Evolutionary conservation across 2,888 invertebrate genomes (phyloP), one percentile per base, ranked within the genome.

Genomic region (Philhelius pedissequus): DNA sequence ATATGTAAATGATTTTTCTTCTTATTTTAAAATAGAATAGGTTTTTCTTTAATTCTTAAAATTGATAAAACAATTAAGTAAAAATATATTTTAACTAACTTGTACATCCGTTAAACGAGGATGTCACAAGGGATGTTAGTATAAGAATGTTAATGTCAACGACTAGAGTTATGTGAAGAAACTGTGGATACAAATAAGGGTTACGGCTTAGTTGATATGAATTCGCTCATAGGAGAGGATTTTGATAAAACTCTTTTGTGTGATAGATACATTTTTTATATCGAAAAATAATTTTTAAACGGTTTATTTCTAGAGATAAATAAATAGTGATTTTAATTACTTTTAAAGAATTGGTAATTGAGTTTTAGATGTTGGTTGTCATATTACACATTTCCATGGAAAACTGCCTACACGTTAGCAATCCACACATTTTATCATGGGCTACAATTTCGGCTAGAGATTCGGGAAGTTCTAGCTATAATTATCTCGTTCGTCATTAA

Each of bases 111-210:
- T 52, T 64, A 79, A 62, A 79, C 69, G 74, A 48, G 79, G 48
- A 79, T 69, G 83, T 74, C 69, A 79, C 74, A 83, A 64, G 58
- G 52, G 62, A 66, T 75, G 79, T 68, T 62, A 79, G 83, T 79
- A 70, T 70, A 70, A 83, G 83, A 83, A 83, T 83, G 79, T 83
- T 70, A 71, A 70, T 78, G 84, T 84, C 80, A 84, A 75, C 64
- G 66, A 71, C 50, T 76, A 68, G 35, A 71, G 84, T 84, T 80
- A 84, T 84, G 84, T 84, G 76, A 76, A 84, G 70, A 70, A 76
- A 60, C 43, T 27, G 60, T 52, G 38, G 40, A 38, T 20, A 18
- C 6, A 62, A n/a, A 22, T 48, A 32, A 64, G 20, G 64, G 45
- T 5, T 32, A 18, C 8, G 45, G 32, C 22, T 5, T 22, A 48